Conservation (phyloP, 1,140 invertebrate species). For the Heliconius melpomene region DNA sequence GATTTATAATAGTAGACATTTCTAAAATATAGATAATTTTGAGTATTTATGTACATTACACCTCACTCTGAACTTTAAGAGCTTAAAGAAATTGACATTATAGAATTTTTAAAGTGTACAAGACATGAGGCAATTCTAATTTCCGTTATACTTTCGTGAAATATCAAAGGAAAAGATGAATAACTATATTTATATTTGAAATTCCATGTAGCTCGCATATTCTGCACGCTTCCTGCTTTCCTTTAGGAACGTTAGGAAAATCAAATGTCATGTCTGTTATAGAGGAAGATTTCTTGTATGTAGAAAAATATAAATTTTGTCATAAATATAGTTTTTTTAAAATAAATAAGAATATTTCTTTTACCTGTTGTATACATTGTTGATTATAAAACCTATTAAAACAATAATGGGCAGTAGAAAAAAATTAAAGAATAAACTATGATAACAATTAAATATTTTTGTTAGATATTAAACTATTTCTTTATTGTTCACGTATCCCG, state of each 20-base stretch:
- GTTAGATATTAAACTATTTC: background rate
- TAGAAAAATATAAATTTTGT: too few species aligned
- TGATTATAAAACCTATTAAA: too few species aligned
- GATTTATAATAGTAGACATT: too few species aligned
- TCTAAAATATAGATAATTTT: too few species aligned
- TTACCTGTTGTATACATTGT: too few species aligned
- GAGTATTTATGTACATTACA: too few species aligned
- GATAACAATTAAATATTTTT: background rate
- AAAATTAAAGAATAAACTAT: background rate
- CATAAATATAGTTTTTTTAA: too few species aligned
- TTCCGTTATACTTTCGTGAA: slow-evolving; percentile 19
- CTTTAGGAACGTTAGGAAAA: slow-evolving; percentile 27
- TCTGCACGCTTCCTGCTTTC: slow-evolving; percentile 26
- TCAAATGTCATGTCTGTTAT: slow-evolving; percentile 33
- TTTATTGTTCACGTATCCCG: background rate
- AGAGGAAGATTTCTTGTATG: background rate
- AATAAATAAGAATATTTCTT: too few species aligned
- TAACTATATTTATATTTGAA: slow-evolving; percentile 23
- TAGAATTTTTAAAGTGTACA: background rate
- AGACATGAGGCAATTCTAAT: slow-evolving; percentile 11
- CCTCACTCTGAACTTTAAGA: too few species aligned
- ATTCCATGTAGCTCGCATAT: slow-evolving; percentile 18
- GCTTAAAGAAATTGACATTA: background rate
- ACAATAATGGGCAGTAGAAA: too few species aligned
- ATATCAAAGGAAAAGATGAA: slow-evolving; percentile 23